These are phyloP conservation scores for Aphelinus atriplicis DNA, from an alignment of 1,140 invertebrate species.

Conservation along the genomic window DNA sequence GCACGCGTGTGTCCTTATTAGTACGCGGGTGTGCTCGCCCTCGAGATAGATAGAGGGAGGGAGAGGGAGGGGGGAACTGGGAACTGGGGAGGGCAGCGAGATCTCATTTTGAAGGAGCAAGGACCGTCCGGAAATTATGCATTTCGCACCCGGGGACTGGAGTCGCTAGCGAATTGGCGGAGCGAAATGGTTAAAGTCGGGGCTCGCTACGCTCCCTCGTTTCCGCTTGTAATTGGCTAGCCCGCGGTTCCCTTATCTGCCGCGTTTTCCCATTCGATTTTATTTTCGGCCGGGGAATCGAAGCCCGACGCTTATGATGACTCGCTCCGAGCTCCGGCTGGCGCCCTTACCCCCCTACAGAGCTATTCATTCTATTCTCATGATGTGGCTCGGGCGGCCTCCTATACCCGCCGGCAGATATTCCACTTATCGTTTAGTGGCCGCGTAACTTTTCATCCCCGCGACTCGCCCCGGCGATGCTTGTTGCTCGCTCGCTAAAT, in stretches of 20 bases:
- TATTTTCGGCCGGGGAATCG: not conserved
- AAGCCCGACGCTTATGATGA: not conserved
- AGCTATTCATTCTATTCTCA: too few relatives aligned
- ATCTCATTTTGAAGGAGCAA: slow-evolving; percentile 22
- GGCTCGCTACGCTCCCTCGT: not conserved
- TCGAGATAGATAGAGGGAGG: not conserved
- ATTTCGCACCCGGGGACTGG: not conserved
- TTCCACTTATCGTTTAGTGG: too few relatives aligned
- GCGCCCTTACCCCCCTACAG: too few relatives aligned
- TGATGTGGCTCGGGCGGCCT: too few relatives aligned
- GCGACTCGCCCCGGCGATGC: too few relatives aligned
- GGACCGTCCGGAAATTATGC: slow-evolving; percentile 10
- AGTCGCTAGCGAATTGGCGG: not conserved
- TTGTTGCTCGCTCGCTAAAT: too few relatives aligned
- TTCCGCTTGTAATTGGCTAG: not conserved
- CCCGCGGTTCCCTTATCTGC: not conserved
- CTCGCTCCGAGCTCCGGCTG: too few relatives aligned
- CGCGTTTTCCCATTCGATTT: not conserved
- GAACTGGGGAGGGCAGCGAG: not conserved
- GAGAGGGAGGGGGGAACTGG: not conserved
- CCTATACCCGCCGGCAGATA: too few relatives aligned
- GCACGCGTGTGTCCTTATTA: too few relatives aligned
- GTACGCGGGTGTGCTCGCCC: too few relatives aligned
- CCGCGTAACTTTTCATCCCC: too few relatives aligned
- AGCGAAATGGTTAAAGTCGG: not conserved